phyloP scores from a whole-genome alignment of 2,888 invertebrate species.

The Leptopilina syphax region DNA sequence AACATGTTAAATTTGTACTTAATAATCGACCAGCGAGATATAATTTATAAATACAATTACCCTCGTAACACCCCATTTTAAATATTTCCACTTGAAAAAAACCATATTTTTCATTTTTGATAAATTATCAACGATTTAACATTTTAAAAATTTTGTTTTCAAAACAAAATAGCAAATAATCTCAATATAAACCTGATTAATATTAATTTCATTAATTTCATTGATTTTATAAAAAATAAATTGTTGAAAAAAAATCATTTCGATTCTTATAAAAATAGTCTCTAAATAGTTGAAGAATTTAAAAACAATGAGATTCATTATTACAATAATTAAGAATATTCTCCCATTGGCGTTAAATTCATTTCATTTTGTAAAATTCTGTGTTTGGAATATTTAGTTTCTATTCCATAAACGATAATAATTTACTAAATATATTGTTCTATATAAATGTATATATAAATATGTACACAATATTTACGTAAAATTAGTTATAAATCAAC shows the following conservation, averaged over 20 bases:
- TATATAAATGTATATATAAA: slow-evolving; percentile 7
- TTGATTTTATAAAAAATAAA: neutral
- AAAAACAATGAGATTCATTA: neutral
- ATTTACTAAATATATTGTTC: neutral
- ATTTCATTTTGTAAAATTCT: neutral
- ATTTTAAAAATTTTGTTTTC: neutral
- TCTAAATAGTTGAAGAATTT: neutral
- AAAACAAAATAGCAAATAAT: neutral
- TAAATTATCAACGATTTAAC: neutral
- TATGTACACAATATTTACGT: slow-evolving; percentile 11
- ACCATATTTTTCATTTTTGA: neutral
- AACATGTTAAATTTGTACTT: neutral
- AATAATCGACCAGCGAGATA: slow-evolving; percentile 46
- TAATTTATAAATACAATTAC: neutral
- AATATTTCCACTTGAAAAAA: neutral
- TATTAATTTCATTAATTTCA: neutral
- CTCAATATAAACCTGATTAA: slow-evolving; percentile 1
- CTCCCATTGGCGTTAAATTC: neutral
- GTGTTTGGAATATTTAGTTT: neutral
- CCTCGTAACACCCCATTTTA: neutral
- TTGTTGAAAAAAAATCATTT: neutral
- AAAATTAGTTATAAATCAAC: slow-evolving; percentile 3
- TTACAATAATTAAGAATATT: neutral
- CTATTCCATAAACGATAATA: neutral
- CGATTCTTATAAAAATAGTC: slow-evolving; percentile 8